Evolutionary conservation across 1,140 invertebrate genomes (phyloP).

Genomic region (Trinorchestia longiramus): DNA sequence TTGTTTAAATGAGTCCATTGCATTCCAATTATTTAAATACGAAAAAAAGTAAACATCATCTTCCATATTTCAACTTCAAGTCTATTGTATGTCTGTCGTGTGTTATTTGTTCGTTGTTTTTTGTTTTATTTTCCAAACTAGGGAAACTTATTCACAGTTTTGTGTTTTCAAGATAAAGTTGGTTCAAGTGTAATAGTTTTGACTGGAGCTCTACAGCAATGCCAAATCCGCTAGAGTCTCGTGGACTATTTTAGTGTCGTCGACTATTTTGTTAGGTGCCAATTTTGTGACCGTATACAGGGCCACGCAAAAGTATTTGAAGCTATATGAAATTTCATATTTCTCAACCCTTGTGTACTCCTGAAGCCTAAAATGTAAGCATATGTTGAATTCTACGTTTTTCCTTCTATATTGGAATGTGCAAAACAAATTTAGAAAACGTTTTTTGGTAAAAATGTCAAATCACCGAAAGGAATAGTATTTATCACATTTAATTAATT

Average conservation of each 20-base stretch:
- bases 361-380: neutral
- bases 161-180: neutral
- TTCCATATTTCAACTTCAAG: neutral
- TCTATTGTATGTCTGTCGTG: neutral
- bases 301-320: neutral
- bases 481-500: neutral
- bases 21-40: neutral
- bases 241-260: neutral
- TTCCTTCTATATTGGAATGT: too few relatives aligned
- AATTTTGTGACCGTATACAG: neutral
- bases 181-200: neutral
- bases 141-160: neutral
- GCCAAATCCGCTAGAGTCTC: neutral
- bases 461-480: neutral
- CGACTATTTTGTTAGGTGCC: neutral
- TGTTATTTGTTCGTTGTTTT: neutral
- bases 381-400: too few relatives aligned
- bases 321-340: neutral
- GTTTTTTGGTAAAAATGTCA: too few relatives aligned
- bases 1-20: neutral
- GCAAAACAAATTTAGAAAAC: too few relatives aligned
- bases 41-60: neutral
- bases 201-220: neutral
- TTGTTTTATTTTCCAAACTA: neutral
- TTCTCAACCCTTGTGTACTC: neutral